Conservation (phyloP, 2,888 invertebrate genomes). For the Zaprionus lineosus region DNA sequence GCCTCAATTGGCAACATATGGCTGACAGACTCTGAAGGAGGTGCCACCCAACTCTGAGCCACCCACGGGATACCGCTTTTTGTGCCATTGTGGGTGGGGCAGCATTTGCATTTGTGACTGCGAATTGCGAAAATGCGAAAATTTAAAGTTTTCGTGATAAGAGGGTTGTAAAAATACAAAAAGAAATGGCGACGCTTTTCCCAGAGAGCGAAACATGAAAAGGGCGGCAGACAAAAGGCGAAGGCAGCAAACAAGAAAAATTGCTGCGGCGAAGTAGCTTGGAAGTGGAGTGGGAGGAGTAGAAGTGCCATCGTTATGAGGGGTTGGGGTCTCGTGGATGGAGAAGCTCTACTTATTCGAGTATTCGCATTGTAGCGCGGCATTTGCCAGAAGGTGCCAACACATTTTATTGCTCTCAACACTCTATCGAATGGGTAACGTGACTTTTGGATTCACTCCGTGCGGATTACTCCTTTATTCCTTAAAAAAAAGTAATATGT, state of each 20-base stretch:
- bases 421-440: conserved; percentile 25
- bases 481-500: too few species aligned
- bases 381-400: conserved; percentile 76
- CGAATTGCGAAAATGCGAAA: conserved; percentile 74
- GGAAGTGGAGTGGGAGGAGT: conserved; percentile 10
- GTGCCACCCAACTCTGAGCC: too few species aligned
- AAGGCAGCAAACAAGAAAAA: conserved; percentile 68
- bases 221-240: conserved; percentile 74
- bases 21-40: conserved; percentile 36
- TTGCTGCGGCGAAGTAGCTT: conserved; percentile 57
- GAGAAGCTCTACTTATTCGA: conserved; percentile 68
- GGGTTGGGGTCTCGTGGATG: too few species aligned
- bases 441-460: too few species aligned
- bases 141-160: conserved; percentile 74
- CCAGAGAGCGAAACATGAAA: conserved; percentile 55
- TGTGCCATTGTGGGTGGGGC: conserved; percentile 36
- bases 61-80: too few species aligned
- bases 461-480: too few species aligned
- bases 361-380: conserved; percentile 68
- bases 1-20: conserved; percentile 77
- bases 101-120: conserved; percentile 74
- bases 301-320: conserved; percentile 6
- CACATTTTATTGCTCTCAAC: conserved; percentile 71
- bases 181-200: conserved; percentile 72
- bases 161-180: conserved; percentile 70